These are phyloP conservation scores for Setophaga kirtlandii DNA, from an alignment of 2,113 vertebrate species.

Conservation along the genomic window DNA sequence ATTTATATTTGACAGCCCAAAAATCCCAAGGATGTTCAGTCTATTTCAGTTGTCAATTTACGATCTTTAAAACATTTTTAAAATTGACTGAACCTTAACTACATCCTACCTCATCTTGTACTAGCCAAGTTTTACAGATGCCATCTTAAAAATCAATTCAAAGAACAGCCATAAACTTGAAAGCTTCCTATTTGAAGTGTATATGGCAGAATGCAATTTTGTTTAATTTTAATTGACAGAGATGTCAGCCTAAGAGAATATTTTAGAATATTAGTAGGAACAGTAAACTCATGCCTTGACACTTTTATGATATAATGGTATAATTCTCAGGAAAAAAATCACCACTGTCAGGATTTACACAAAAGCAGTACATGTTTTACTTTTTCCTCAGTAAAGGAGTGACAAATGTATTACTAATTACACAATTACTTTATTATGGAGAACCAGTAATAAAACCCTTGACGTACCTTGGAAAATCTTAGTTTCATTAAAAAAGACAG, in stretches of 20 bases:
- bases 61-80: slow-evolving; percentile 76
- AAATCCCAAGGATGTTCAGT: slow-evolving; percentile 60
- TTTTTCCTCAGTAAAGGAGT: slow-evolving; percentile 62
- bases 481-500: slow-evolving; percentile 25
- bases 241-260: slow-evolving; percentile 83
- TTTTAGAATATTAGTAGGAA: slow-evolving; percentile 85
- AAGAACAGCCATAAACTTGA: slow-evolving; percentile 76
- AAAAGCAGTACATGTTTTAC: slow-evolving; percentile 69
- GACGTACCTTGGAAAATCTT: slow-evolving; percentile 55
- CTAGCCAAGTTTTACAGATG: slow-evolving; percentile 80
- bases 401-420: slow-evolving; percentile 81
- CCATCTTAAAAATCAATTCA: slow-evolving; percentile 83
- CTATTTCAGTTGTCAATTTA: slow-evolving; percentile 77
- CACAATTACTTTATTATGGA: slow-evolving; percentile 78
- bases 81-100: slow-evolving; percentile 79
- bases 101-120: slow-evolving; percentile 77
- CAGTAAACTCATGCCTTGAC: slow-evolving; percentile 82
- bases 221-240: slow-evolving; percentile 86
- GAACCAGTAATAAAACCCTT: slow-evolving; percentile 69
- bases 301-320: slow-evolving; percentile 84
- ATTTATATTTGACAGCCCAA: slow-evolving; percentile 69
- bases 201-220: slow-evolving; percentile 80
- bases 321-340: slow-evolving; percentile 71
- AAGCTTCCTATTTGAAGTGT: slow-evolving; percentile 76
- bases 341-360: slow-evolving; percentile 76